Evolutionary conservation across 2,888 invertebrate genomes (phyloP).

Genomic region (Polydrusus cervinus): DNA sequence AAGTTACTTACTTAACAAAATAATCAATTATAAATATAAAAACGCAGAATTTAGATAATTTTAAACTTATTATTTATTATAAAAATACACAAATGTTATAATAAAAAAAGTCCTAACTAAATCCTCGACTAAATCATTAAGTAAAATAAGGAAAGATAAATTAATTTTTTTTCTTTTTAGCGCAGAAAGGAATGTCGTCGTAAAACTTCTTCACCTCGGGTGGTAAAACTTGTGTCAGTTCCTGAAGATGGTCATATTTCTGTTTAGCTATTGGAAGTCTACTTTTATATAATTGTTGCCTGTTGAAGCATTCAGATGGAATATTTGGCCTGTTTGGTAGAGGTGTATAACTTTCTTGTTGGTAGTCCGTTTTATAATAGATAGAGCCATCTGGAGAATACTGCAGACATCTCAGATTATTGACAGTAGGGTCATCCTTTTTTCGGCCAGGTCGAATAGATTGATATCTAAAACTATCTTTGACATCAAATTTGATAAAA

Average conservation of each 20-base stretch:
- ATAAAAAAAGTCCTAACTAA: background rate
- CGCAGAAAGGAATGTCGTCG: background rate
- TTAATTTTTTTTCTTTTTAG: background rate
- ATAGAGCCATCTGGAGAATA: background rate
- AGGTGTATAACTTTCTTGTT: background rate
- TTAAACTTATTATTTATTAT: background rate
- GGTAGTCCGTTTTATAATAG: background rate
- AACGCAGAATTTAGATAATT: background rate
- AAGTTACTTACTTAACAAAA: background rate
- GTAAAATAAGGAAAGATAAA: background rate
- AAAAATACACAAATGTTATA: background rate
- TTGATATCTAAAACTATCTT: no score
- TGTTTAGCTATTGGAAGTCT: background rate
- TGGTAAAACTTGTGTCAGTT: constrained; percentile 1
- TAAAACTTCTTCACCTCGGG: background rate
- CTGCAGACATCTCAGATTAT: background rate
- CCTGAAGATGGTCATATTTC: background rate
- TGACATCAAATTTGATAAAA: background rate
- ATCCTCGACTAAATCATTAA: no score
- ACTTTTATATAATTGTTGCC: background rate
- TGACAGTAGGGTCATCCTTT: background rate
- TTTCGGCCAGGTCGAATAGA: no score
- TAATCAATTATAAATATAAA: background rate
- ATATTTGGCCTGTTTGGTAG: background rate
- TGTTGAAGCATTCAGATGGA: background rate